Evolutionary conservation across 2,113 vertebrate species (phyloP).

Genomic region (Hippocampus comes): DNA sequence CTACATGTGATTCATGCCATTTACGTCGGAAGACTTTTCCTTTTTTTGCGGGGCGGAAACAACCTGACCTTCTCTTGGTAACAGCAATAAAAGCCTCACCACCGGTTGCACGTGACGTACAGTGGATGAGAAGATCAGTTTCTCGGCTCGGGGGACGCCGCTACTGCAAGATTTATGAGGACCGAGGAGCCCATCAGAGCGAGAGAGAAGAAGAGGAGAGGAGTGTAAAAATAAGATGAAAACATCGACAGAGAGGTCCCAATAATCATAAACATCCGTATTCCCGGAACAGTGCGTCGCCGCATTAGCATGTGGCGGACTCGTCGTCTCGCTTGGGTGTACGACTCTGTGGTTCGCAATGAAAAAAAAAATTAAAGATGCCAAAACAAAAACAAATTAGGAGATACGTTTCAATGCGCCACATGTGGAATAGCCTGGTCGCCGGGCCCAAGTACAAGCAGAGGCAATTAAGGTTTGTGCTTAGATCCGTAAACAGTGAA

Average conservation of each 20-base stretch:
- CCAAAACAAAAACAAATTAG: constrained; percentile 79
- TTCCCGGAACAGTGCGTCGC: constrained; percentile 63
- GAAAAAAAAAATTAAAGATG: constrained; percentile 72
- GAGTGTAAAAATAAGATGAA: constrained; percentile 31
- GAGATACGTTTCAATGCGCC: constrained; percentile 62
- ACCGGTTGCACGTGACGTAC: constrained; percentile 34
- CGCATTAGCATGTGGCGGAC: constrained; percentile 65
- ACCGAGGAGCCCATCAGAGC: constrained; percentile 56
- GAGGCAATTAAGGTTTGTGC: constrained; percentile 68
- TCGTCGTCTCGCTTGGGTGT: constrained; percentile 67
- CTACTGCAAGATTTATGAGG: constrained; percentile 56
- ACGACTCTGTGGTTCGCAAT: constrained; percentile 71
- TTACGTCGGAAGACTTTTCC: constrained; percentile 8
- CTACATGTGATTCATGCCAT: background rate
- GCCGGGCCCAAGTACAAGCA: constrained; percentile 33
- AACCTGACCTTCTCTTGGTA: constrained; percentile 45
- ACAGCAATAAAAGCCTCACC: constrained; percentile 19
- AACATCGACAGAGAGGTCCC: constrained; percentile 61
- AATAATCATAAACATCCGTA: constrained; percentile 74
- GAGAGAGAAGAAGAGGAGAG: constrained; percentile 25
- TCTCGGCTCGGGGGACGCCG: constrained; percentile 39
- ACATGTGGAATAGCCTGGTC: constrained; percentile 55
- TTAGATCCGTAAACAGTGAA: constrained; percentile 59
- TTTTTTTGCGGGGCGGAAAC: constrained; percentile 39
- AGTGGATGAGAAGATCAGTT: constrained; percentile 51